Base-by-base conservation (phyloP, 2,888 invertebrate species). In the Cryptocheilus praepositus region DNA sequence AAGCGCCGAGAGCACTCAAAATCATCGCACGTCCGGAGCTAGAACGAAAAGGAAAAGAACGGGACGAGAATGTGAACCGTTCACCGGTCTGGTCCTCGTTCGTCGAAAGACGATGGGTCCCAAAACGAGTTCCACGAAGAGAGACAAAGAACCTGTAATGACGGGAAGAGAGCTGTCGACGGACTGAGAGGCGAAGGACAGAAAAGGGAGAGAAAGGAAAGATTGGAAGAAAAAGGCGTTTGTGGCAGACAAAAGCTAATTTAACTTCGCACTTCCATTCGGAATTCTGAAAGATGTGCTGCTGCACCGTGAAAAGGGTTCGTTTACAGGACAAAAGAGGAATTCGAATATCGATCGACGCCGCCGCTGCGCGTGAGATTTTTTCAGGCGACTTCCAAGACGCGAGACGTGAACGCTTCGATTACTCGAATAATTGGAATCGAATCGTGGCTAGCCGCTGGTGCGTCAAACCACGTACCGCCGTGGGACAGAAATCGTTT, bases 61-160 rank as follows among this genome's bases (percentile, higher is more conserved):
- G 7, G 21, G 44, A 4, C 2, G 44, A 55, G 66, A 64, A 68
- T 63, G 74, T 59, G 67, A 69, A 16, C 61, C 74, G 71, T 69
- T 64, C 62, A 43, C 53, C 15, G 64, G 53, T 49, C 67, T 49
- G 19, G 21, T 43, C 67, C 57, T 53, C 56, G 46, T 51, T 56
- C 64, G 64, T 65, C 64, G 56, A 67, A 69, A 69, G 49, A 46
- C 64, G 63, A 61, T 54, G 58, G 51, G 67, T 36, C 51, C 71
- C 62, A 63, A 79, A 78, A 79, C 76, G 71, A 76, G 76, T 78
- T 78, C 74, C 76, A 65, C 53, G 76, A 74, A 79, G 70, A 74
- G 64, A 79, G 73, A 79, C 71, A 73, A 76, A 77, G 73, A 69
- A 44, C 25, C 28, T 46, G 54, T 67, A 66, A 68, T 63, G 49